phyloP scores from a whole-genome alignment of 2,113 vertebrate genomes.

The Gracilinanus agilis region DNA sequence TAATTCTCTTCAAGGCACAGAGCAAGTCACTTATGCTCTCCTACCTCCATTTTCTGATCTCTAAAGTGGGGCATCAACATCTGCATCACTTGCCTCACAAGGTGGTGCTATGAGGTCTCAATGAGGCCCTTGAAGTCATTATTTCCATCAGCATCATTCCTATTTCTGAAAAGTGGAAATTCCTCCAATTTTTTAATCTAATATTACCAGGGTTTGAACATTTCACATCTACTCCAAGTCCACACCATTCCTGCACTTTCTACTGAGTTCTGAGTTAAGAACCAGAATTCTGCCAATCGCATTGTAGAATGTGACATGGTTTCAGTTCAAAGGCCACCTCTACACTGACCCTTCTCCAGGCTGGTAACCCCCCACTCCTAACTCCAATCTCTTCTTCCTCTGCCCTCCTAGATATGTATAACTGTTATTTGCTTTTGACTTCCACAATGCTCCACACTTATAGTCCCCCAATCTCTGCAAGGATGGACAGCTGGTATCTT shows the following conservation, averaged over 20 bases:
- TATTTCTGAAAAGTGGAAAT: neutral
- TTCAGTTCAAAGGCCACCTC: neutral
- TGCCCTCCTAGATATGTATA: neutral
- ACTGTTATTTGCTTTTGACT: neutral
- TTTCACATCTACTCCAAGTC: neutral
- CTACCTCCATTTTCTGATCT: neutral
- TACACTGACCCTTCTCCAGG: neutral
- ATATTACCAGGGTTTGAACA: neutral
- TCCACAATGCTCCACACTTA: neutral
- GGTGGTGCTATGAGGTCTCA: neutral
- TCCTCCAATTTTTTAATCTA: neutral
- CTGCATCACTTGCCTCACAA: neutral
- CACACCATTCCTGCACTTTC: neutral
- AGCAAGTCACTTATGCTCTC: neutral
- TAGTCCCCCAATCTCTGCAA: no score
- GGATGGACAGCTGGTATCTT: no score
- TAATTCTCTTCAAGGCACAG: neutral
- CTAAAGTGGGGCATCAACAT: neutral
- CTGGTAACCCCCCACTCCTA: neutral
- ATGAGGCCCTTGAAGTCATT: neutral
- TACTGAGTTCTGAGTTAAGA: neutral
- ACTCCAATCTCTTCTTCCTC: neutral
- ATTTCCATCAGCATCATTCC: neutral
- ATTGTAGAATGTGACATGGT: neutral
- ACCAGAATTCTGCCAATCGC: neutral